phyloP scores from a whole-genome alignment of 1,140 invertebrate genomes.

The Phymorhynchus buccinoides region DNA sequence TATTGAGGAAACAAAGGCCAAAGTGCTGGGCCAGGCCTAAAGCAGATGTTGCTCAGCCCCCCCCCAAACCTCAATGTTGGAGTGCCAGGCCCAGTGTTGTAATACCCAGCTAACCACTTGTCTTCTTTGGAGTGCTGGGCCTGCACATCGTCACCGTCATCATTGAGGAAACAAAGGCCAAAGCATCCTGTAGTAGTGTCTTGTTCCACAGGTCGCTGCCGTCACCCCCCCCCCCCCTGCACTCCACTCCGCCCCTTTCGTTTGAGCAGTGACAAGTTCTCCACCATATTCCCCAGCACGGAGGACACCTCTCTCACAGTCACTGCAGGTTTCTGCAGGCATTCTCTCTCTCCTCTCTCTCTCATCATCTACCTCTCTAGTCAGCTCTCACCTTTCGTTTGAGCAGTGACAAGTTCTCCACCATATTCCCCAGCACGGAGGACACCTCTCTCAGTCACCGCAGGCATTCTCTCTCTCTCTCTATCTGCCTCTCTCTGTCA shows the following conservation, averaged over 20 bases:
- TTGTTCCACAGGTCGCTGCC: too few species aligned
- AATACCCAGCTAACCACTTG: too few species aligned
- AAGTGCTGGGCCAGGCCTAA: not conserved
- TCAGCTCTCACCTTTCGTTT: slow-evolving; percentile 85
- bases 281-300: slow-evolving; percentile 89
- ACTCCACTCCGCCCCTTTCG: too few species aligned
- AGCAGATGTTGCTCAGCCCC: not conserved
- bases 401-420: slow-evolving; percentile 89
- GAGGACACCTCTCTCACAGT: slow-evolving; percentile 82
- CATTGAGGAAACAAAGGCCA: too few species aligned
- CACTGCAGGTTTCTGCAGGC: slow-evolving; percentile 74
- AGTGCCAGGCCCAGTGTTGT: not conserved
- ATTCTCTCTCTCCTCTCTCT: slow-evolving; percentile 72
- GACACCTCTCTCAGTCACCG: slow-evolving; percentile 79
- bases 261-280: slow-evolving; percentile 91
- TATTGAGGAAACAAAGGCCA: not conserved
- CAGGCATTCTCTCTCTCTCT: not conserved
- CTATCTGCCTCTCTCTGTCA: not conserved
- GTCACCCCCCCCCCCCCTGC: too few species aligned
- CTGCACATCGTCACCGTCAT: not conserved
- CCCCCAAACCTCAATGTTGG: too few species aligned
- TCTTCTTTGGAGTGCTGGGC: not conserved
- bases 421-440: slow-evolving; percentile 86
- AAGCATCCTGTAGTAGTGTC: too few species aligned
- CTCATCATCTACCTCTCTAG: not conserved